Evolutionary conservation across 2,888 invertebrate genomes (phyloP).

Genomic region (Holacanthella duospinosa): DNA sequence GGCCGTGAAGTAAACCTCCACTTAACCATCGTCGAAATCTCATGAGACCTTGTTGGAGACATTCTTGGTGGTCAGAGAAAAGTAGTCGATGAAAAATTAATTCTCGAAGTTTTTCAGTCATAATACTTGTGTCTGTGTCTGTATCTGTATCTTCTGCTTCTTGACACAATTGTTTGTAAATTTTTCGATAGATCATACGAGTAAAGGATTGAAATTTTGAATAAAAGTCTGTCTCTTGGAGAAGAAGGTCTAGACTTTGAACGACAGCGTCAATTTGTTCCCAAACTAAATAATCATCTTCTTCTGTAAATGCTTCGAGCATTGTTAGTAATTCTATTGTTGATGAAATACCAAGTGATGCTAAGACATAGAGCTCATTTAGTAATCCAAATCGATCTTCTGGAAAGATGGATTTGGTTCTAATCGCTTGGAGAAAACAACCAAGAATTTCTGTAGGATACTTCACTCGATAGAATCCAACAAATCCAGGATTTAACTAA

Average conservation of each 20-base stretch:
- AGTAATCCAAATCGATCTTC: neutral
- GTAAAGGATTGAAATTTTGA: slow-evolving; percentile 64
- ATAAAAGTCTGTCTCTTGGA: slow-evolving; percentile 68
- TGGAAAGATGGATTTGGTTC: neutral
- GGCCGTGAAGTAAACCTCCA: no score
- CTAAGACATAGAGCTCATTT: neutral
- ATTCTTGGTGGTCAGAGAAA: slow-evolving; percentile 55
- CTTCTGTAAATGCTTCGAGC: slow-evolving; percentile 48
- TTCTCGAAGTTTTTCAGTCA: slow-evolving; percentile 73
- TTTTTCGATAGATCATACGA: slow-evolving; percentile 58
- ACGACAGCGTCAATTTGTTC: slow-evolving; percentile 58
- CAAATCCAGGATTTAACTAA: neutral
- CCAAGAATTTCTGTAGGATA: neutral
- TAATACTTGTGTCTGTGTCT: slow-evolving; percentile 48
- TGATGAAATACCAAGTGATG: neutral
- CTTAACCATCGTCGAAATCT: neutral
- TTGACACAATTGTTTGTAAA: slow-evolving; percentile 44
- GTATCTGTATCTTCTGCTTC: neutral
- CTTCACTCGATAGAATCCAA: slow-evolving; percentile 1
- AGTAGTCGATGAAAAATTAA: slow-evolving; percentile 73
- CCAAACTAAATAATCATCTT: slow-evolving; percentile 91
- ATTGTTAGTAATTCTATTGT: slow-evolving; percentile 42
- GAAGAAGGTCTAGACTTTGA: slow-evolving; percentile 59
- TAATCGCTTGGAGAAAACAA: neutral
- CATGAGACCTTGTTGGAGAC: neutral